Evolutionary conservation across 2,888 invertebrate species (phyloP).

Genomic region (Tipula confusa): DNA sequence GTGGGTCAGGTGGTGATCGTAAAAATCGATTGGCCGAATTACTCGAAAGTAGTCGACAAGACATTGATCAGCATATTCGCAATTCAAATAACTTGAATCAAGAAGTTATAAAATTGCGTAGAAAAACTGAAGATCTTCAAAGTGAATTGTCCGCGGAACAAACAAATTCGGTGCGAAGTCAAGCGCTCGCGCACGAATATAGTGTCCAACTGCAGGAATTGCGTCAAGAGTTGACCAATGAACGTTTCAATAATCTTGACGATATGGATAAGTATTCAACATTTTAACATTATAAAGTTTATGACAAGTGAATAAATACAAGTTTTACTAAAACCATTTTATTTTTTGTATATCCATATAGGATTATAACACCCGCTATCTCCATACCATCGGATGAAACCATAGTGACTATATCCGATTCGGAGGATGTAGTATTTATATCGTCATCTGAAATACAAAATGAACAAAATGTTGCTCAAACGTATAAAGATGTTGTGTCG

Average conservation of each 20-base stretch:
- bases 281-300: slow-evolving; percentile 31
- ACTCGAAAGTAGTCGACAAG: slow-evolving; percentile 55
- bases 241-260: slow-evolving; percentile 44
- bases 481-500: neutral
- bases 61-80: slow-evolving; percentile 51
- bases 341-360: neutral
- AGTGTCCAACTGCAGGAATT: slow-evolving; percentile 45
- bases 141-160: slow-evolving; percentile 41
- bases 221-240: slow-evolving; percentile 44
- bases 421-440: neutral
- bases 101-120: slow-evolving; percentile 43
- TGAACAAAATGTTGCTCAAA: neutral
- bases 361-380: neutral
- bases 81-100: slow-evolving; percentile 41
- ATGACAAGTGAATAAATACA: neutral
- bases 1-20: slow-evolving; percentile 41
- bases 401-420: neutral
- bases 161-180: slow-evolving; percentile 41
- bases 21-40: slow-evolving; percentile 51
- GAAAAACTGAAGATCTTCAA: slow-evolving; percentile 42
- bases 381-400: neutral
- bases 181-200: slow-evolving; percentile 43
- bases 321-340: neutral
- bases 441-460: neutral
- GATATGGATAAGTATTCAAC: slow-evolving; percentile 35